phyloP scores from a whole-genome alignment of 2,797 vertebrate species.

The Tragopan temminckii region DNA sequence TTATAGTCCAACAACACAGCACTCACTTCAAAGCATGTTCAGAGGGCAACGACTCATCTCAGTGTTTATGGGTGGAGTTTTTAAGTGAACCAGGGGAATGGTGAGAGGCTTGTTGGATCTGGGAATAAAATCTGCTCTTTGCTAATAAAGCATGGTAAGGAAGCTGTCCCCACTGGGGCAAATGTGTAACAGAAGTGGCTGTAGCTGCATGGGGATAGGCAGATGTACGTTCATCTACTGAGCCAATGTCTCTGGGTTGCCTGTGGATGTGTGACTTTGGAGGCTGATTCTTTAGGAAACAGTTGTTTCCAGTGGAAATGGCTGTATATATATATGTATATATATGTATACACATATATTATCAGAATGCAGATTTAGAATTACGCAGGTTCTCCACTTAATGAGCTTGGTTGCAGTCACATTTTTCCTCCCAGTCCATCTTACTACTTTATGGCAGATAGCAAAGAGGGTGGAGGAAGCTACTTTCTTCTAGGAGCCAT shows the following conservation, averaged over 20 bases:
- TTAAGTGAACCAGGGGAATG: neutral
- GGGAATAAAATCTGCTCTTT: neutral
- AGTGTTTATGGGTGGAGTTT: fast-evolving
- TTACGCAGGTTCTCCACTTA: fast-evolving
- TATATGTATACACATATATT: too few relatives aligned
- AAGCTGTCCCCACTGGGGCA: neutral
- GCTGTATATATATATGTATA: too few relatives aligned
- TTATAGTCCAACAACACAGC: neutral
- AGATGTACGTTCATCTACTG: neutral
- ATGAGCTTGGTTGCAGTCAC: neutral
- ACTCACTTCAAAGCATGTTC: neutral
- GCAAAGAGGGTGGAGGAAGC: neutral
- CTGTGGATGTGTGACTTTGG: neutral
- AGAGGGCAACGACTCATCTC: neutral
- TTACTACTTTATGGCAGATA: neutral
- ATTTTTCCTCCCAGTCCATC: neutral
- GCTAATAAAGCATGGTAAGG: neutral
- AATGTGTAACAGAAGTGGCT: neutral
- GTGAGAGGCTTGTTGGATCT: neutral
- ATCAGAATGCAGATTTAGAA: neutral
- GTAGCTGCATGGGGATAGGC: neutral
- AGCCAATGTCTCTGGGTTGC: neutral
- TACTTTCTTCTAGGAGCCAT: neutral
- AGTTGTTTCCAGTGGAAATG: neutral
- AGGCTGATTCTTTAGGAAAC: neutral